Percentiles rank a stretch among this genome's conserved stretches.
Evolutionary conservation across 2,113 vertebrate genomes (phyloP).

Genomic region (Planiliza haematocheilus): DNA sequence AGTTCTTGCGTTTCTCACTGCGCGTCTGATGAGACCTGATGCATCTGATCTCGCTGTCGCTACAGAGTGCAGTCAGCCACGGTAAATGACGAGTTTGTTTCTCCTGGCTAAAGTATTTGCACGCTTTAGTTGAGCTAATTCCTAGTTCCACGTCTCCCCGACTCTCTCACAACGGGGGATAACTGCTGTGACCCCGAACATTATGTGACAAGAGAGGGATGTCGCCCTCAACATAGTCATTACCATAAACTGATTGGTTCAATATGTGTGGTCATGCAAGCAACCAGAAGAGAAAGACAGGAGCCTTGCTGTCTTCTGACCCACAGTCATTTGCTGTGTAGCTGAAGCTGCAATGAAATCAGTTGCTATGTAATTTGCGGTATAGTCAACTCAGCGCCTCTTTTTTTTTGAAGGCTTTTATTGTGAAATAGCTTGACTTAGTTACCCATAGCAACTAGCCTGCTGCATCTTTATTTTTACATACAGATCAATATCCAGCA

Average conservation of each 20-base stretch:
- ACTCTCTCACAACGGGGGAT: slow-evolving; percentile 18
- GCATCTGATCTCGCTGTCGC: too few species aligned
- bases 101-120: not conserved
- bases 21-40: too few species aligned
- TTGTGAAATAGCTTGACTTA: not conserved
- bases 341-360: slow-evolving; percentile 39
- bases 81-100: not conserved
- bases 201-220: slow-evolving; percentile 28
- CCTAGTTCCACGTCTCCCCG: slow-evolving; percentile 12
- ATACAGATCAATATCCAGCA: not conserved
- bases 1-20: too few species aligned
- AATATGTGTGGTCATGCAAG: slow-evolving; percentile 30
- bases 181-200: slow-evolving; percentile 8
- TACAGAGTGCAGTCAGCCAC: too few species aligned
- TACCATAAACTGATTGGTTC: slow-evolving; percentile 18
- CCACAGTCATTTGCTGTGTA: slow-evolving; percentile 21
- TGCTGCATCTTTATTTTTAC: not conserved
- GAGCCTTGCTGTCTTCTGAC: slow-evolving; percentile 20
- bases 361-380: slow-evolving; percentile 47
- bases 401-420: not conserved
- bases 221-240: slow-evolving; percentile 2
- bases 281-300: slow-evolving; percentile 17
- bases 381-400: slow-evolving; percentile 10
- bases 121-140: slow-evolving; percentile 22
- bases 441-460: not conserved